Evolutionary conservation across 2,797 vertebrate genomes (phyloP).

Genomic region (Microctenopoma stevenorrisi): DNA sequence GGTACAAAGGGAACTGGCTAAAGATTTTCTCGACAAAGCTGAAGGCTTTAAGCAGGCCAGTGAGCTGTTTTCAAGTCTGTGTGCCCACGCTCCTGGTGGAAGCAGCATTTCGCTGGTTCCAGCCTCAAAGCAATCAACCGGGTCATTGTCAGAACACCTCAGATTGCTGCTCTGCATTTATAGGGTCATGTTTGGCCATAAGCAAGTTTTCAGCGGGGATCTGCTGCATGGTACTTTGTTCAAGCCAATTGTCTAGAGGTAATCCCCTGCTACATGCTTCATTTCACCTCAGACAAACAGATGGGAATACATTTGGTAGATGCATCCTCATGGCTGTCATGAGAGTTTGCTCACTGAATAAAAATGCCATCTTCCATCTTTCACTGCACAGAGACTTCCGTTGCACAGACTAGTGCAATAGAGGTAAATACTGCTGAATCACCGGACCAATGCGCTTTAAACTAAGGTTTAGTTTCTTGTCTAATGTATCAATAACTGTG

Average conservation of each 20-base stretch:
- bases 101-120: constrained; percentile 47
- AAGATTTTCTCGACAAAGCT: constrained; percentile 64
- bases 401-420: constrained; percentile 20
- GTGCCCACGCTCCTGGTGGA: constrained; percentile 52
- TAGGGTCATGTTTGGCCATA: constrained; percentile 37
- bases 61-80: constrained; percentile 59
- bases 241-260: constrained; percentile 65
- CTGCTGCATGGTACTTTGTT: constrained; percentile 43
- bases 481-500: constrained; percentile 69
- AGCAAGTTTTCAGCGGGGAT: constrained; percentile 44
- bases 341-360: constrained; percentile 57
- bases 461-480: constrained; percentile 50
- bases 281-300: constrained; percentile 62
- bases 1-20: constrained; percentile 49
- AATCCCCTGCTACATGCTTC: constrained; percentile 56
- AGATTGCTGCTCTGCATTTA: constrained; percentile 55
- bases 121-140: constrained; percentile 57
- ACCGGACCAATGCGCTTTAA: constrained; percentile 50
- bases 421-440: constrained; percentile 69
- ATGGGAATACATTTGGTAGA: constrained; percentile 57
- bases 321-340: constrained; percentile 43
- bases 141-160: constrained; percentile 56
- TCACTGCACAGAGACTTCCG: constrained; percentile 50
- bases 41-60: constrained; percentile 58
- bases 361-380: constrained; percentile 57